Conservation (phyloP, 2,888 invertebrate species). For the Agrochola lychnidis region DNA sequence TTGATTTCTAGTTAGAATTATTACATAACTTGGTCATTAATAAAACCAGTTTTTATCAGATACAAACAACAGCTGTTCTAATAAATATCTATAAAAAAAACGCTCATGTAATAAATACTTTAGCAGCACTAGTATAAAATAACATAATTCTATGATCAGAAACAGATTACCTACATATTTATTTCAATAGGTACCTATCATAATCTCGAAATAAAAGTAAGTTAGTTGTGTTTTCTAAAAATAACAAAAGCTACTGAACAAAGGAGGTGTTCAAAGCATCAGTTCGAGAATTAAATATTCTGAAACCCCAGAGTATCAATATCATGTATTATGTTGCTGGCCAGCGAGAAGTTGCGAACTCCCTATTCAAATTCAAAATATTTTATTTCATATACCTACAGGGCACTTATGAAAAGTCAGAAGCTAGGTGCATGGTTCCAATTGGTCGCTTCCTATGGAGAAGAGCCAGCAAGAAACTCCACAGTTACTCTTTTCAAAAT, state of each 20-base stretch:
- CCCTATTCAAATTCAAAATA: too few species aligned
- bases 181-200: not conserved
- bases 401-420: too few species aligned
- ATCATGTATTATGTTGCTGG: conserved; percentile 59
- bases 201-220: not conserved
- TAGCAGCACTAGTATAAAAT: not conserved
- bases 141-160: not conserved
- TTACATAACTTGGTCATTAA: too few species aligned
- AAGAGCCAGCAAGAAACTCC: too few species aligned
- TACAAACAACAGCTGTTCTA: conserved; percentile 16
- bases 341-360: conserved; percentile 32
- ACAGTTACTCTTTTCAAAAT: too few species aligned
- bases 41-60: not conserved
- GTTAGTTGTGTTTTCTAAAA: conserved; percentile 5
- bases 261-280: conserved; percentile 3
- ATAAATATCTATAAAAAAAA: not conserved
- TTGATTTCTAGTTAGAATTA: too few species aligned
- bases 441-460: too few species aligned
- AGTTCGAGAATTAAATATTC: conserved; percentile 38
- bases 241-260: conserved; percentile 31
- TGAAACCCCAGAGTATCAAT: conserved; percentile 57
- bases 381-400: too few species aligned
- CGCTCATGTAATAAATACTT: not conserved
- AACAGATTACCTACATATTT: not conserved
- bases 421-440: too few species aligned